Percentiles rank a stretch among this genome's conserved stretches.
These are phyloP conservation scores for Tipula vernalis DNA, from an alignment of 2,888 invertebrate genomes.

Conservation along the genomic window DNA sequence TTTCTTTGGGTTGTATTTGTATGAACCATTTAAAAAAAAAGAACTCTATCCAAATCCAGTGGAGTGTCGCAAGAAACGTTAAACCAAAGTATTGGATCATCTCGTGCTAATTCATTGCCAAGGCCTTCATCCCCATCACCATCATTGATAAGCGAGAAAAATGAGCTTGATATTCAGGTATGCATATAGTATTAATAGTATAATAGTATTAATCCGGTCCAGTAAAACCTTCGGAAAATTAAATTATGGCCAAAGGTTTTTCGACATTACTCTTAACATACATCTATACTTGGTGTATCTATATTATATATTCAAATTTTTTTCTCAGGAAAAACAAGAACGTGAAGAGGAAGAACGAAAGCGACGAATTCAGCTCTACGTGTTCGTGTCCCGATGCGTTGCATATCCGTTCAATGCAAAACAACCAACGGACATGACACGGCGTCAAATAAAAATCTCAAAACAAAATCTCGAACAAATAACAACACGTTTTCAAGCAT, in stretches of 20 bases:
- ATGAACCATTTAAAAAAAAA: not conserved
- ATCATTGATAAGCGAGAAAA: slow-evolving; percentile 82
- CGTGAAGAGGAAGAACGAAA: slow-evolving; percentile 94
- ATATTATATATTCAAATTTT: not conserved
- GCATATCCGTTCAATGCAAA: slow-evolving; percentile 99
- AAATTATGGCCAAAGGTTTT: not conserved
- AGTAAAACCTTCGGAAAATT: too few species aligned
- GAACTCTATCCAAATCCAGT: slow-evolving; percentile 30
- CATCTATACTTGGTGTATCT: not conserved
- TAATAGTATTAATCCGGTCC: not conserved
- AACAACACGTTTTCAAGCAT: slow-evolving; percentile 86
- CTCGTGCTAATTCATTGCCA: slow-evolving; percentile 53
- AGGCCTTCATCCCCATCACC: slow-evolving; percentile 83
- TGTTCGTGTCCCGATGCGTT: slow-evolving; percentile 94
- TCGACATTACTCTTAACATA: not conserved
- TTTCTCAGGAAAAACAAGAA: slow-evolving; percentile 72
- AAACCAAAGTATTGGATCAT: slow-evolving; percentile 46
- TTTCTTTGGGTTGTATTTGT: not conserved
- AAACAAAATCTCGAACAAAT: slow-evolving; percentile 92
- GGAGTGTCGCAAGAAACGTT: slow-evolving; percentile 47
- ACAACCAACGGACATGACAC: slow-evolving; percentile 96
- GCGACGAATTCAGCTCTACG: slow-evolving; percentile 88
- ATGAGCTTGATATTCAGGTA: slow-evolving; percentile 68
- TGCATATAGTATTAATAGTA: not conserved
- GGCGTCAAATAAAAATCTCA: slow-evolving; percentile 88